Evolutionary conservation across 2,113 vertebrate genomes (phyloP), one percentile per base, ranked within the genome.

Genomic region (Grus americana): DNA sequence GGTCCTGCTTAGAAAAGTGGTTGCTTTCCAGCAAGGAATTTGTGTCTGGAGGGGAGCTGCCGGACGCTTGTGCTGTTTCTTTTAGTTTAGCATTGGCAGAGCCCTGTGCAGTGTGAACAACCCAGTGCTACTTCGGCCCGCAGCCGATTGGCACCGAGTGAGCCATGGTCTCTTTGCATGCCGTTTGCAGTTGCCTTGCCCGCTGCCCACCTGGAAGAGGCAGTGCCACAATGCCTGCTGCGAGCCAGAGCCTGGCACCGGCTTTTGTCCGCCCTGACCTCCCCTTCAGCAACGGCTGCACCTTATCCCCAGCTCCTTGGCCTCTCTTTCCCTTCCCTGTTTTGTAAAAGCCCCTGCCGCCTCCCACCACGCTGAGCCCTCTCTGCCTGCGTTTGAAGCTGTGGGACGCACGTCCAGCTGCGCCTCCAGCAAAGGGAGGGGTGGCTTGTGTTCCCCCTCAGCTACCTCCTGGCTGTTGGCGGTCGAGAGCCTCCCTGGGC

Each of bases 231-330:
- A 2, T 2, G 5, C 30, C 32, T 42, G 24, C 58, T 3, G 14
- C 2, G 6, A 8, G 3, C 19, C 63, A 26, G n/a, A 2, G 1
- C 36, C 23, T 17, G 7, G 47, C 6, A 2, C 38, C 0, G 0
- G 29, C 65, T 66, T 40, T 44, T 70, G 17, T 27, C 49, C 4
- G 0, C 68, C 38, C 36, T n/a, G 71, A 50, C 59, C 61, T 90
- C 26, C 49, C 38, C 30, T 5, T 70, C 57, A n/a, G 49, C n/a
- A 3, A 2, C 2, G 3, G 71, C 86, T 2, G 6, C 70, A 26
- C 54, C 46, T 15, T 11, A n/a, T 20, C 78, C 54, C 92, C 74
- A 49, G 79, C 59, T 72, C 58, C 76, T 11, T 90, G 50, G 80
- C 79, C 63, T 80, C 68, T 38, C 12, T n/a, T 65, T 55, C 38